These are phyloP conservation scores for Mobula hypostoma DNA, from an alignment of 2,113 vertebrate species.

Conservation along the genomic window DNA sequence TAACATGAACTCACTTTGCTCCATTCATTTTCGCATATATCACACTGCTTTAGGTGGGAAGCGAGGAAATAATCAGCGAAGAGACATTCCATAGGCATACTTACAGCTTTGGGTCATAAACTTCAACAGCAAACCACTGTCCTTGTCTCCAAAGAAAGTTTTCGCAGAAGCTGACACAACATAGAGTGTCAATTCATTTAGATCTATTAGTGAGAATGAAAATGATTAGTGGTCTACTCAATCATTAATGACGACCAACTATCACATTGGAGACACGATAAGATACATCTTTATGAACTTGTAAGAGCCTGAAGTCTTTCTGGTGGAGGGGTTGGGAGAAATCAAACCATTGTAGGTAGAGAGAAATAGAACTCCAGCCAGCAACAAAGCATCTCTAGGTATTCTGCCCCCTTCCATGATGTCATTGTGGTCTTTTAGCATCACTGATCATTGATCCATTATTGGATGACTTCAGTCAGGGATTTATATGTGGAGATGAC, in stretches of 20 bases:
- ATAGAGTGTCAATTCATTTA: constrained; percentile 16
- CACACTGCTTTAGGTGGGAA: not conserved
- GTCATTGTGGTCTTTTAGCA: too few relatives aligned
- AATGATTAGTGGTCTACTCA: not conserved
- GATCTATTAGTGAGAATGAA: constrained; percentile 1
- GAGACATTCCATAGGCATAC: not conserved
- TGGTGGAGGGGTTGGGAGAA: not conserved
- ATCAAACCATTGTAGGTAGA: not conserved
- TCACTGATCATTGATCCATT: too few relatives aligned
- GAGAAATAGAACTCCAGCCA: not conserved
- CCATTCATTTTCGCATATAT: not conserved
- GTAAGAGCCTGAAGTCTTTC: not conserved
- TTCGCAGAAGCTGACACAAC: constrained; percentile 26
- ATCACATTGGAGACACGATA: not conserved
- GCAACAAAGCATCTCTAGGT: not conserved
- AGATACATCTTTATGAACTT: not conserved
- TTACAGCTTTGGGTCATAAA: constrained; percentile 16
- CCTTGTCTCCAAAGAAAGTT: not conserved
- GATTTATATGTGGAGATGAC: too few relatives aligned
- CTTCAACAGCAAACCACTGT: not conserved
- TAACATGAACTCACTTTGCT: not conserved
- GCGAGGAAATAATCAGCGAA: not conserved
- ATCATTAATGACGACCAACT: not conserved
- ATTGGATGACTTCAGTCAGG: too few relatives aligned
- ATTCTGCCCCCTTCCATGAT: not conserved